Evolutionary conservation across 2,113 vertebrate genomes (phyloP).

Genomic region (Malurus melanocephalus): DNA sequence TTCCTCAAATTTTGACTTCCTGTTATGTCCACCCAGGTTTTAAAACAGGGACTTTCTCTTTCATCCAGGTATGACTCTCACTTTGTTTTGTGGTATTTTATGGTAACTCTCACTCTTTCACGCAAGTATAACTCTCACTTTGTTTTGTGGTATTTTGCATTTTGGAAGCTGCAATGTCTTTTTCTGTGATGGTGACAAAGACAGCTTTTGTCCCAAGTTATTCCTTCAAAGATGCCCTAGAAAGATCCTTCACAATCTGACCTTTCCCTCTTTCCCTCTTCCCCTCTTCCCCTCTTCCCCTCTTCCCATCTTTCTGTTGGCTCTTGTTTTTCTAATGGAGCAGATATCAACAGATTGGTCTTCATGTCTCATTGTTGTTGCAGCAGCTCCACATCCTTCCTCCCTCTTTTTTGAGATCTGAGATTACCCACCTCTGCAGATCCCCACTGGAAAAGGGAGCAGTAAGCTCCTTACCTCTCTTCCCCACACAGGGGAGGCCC

Average conservation of each 20-base stretch:
- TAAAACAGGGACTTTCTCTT: not conserved
- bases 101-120: not conserved
- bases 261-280: not conserved
- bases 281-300: not conserved
- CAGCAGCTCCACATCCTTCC: not conserved
- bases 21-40: not conserved
- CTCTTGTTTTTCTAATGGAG: not conserved
- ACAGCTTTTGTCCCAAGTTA: not conserved
- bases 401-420: not conserved
- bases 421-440: not conserved
- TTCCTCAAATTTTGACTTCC: not conserved
- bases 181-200: not conserved
- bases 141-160: not conserved
- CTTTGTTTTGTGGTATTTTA: not conserved
- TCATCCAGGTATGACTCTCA: not conserved
- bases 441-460: not conserved
- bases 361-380: not conserved
- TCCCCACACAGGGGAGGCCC: fast-evolving
- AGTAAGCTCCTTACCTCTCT: not conserved
- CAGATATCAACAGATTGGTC: not conserved
- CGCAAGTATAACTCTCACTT: not conserved
- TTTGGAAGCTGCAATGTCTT: not conserved
- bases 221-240: not conserved
- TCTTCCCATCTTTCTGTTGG: not conserved
- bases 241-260: not conserved